Evolutionary conservation across 2,888 invertebrate species (phyloP), one percentile per base, ranked within the genome.

Genomic region (Agonopterix alstromeriana): DNA sequence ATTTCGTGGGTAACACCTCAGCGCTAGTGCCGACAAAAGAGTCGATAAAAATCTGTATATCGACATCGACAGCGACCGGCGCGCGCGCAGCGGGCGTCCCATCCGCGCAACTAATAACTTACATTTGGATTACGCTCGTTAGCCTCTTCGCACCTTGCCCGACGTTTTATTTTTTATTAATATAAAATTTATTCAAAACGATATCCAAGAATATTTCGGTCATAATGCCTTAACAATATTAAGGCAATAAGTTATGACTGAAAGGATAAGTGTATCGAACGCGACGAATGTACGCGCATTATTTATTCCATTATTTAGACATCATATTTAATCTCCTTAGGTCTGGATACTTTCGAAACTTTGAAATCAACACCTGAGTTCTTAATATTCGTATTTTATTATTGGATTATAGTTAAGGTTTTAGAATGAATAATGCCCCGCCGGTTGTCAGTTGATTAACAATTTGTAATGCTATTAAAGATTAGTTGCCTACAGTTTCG

Each of bases 91-190:
- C 84, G 65, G 81, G 85, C 65, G 77, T 70, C 70, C 73, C 56
- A 57, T 57, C 72, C 70, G 66, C 58, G 65, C 77, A 70, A 71
- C 84, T 84, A 83, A 85, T 85, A 86, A 84, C 82, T 86, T 86
- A 87, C 83, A 82, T 77, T 78, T 72, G 79, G 85, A 86, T 86
- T 86, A 86, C 78, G 77, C 86, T 86, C 86, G 85, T 86, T 86
- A 87, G 82, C 73, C 82, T 84, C 85, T 86, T 86, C 82, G 83
- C 87, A 85, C 86, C 87, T 86, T 85, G 71, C 65, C 71, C 71
- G 73, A 77, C 79, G 72, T 80, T 83, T 38, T 79, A 77, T 77
- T 81, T 84, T 81, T 83, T 83, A 80, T 82, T 80, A 81, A 82
- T 79, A 83, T 62, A 77, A 71, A 85, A 82, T 82, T 84, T 86